phyloP scores from a whole-genome alignment of 2,797 vertebrate species.

The Lagorchestes hirsutus region DNA sequence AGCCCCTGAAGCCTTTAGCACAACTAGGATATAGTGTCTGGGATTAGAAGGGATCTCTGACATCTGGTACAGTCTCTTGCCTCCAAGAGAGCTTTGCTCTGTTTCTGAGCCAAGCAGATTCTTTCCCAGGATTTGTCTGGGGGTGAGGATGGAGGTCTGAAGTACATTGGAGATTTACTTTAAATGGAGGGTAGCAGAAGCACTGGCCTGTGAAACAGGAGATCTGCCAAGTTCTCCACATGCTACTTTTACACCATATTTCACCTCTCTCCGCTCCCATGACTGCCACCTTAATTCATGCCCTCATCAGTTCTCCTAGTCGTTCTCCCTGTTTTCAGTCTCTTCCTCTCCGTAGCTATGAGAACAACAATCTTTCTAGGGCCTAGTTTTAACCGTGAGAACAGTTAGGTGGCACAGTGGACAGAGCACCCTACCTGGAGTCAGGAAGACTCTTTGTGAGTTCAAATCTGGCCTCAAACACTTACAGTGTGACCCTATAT shows the following conservation, averaged over 20 bases:
- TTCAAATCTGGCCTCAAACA: background rate
- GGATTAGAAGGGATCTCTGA: background rate
- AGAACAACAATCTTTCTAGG: background rate
- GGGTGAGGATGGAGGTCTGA: background rate
- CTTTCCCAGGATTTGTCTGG: constrained; percentile 1
- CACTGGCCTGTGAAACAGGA: background rate
- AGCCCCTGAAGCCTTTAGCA: background rate
- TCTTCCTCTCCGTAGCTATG: background rate
- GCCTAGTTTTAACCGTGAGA: background rate
- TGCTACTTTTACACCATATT: background rate
- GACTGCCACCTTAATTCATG: background rate
- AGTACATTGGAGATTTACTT: background rate
- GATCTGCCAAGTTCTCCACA: background rate
- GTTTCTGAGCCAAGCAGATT: constrained; percentile 1
- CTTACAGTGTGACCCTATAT: background rate
- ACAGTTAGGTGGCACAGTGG: background rate
- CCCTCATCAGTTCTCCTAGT: background rate
- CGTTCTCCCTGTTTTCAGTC: background rate
- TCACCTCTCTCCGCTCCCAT: background rate
- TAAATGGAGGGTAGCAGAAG: background rate
- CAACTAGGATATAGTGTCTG: background rate
- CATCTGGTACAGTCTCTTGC: constrained; percentile 2
- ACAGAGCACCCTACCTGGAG: background rate
- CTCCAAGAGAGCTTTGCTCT: background rate
- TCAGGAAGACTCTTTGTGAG: background rate